Evolutionary conservation across 2,113 vertebrate genomes (phyloP).

Genomic region (Carassius carassius): DNA sequence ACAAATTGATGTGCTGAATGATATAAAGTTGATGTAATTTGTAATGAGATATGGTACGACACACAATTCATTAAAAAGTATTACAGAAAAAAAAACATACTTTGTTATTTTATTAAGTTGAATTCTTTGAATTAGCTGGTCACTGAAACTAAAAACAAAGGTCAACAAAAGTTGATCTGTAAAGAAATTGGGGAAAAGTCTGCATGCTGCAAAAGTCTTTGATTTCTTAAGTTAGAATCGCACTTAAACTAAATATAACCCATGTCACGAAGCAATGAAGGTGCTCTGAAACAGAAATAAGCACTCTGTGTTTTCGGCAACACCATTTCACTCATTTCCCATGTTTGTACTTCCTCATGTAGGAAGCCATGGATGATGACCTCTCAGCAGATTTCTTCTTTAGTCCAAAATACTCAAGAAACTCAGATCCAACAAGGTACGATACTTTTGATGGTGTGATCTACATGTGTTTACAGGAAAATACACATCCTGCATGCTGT

Average conservation of each 20-base stretch:
- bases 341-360: slow-evolving; percentile 84
- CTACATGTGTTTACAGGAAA: slow-evolving; percentile 78
- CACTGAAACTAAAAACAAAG: background rate
- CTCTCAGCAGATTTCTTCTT: slow-evolving; percentile 89
- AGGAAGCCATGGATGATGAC: slow-evolving; percentile 77
- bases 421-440: slow-evolving; percentile 92
- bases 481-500: background rate
- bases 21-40: background rate
- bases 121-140: background rate
- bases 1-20: background rate
- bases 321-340: slow-evolving; percentile 57
- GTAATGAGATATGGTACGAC: no score
- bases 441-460: slow-evolving; percentile 93
- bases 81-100: background rate
- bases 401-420: slow-evolving; percentile 93
- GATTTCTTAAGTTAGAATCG: background rate
- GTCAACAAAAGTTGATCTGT: background rate
- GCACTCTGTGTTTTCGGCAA: background rate
- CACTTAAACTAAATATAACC: background rate
- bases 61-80: background rate
- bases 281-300: background rate
- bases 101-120: background rate
- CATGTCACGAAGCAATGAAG: background rate
- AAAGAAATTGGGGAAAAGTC: background rate
- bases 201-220: background rate